Conservation (phyloP, 30 jellyfish, hydroid and myxozoan genomes). For the Turritopsis rubra region DNA sequence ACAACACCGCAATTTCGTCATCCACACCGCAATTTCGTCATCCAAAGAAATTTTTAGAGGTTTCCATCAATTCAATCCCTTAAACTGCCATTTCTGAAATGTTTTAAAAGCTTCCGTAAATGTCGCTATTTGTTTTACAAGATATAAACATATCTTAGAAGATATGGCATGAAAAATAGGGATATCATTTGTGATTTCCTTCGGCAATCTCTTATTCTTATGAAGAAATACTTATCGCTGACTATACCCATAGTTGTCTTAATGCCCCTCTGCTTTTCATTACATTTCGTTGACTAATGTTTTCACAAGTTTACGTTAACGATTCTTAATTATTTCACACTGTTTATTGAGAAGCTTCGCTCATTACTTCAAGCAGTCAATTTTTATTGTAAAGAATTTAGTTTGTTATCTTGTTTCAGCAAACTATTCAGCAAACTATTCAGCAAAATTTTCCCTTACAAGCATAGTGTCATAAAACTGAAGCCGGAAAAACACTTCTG, state of each 20-base stretch:
- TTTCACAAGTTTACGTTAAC: not conserved
- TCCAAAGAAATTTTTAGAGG: not conserved
- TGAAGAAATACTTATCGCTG: not conserved
- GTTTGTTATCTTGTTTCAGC: too few species aligned
- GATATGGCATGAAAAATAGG: not conserved
- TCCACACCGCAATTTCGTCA: not conserved
- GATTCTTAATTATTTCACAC: not conserved
- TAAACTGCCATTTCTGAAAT: not conserved
- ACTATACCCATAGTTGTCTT: not conserved
- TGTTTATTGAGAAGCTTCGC: too few species aligned
- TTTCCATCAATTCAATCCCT: not conserved
- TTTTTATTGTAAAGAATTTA: too few species aligned
- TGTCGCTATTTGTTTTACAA: not conserved
- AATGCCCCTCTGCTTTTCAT: not conserved
- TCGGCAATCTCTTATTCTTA: not conserved
- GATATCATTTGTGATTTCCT: not conserved
- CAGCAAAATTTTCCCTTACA: too few species aligned
- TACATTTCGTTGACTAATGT: not conserved
- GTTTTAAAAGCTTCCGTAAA: not conserved
- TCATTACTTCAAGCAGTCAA: too few species aligned
- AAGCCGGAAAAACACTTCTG: too few species aligned
- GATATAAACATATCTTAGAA: not conserved
- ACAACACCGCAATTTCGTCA: not conserved
- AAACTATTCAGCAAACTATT: too few species aligned
- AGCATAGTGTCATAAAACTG: too few species aligned